Evolutionary conservation across 64 coral and sea anemone species (phyloP).

Genomic region (Orbicella faveolata): DNA sequence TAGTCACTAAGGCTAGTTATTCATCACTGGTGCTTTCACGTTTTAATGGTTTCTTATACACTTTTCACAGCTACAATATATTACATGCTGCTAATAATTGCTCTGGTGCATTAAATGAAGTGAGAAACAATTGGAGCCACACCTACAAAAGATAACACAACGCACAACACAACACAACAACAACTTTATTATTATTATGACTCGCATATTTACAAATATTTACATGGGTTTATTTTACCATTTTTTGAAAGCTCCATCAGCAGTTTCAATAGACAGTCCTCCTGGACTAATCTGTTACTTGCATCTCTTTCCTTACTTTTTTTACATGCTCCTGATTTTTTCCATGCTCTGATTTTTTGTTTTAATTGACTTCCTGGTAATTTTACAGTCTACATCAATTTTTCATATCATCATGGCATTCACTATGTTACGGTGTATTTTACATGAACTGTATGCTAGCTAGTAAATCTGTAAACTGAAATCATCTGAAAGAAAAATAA

Average conservation of each 20-base stretch:
- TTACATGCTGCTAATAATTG: neutral
- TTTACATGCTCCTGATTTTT: neutral
- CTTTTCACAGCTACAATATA: conserved; percentile 12
- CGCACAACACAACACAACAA: no score
- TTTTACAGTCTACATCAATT: conserved; percentile 22
- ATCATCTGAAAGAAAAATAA: neutral
- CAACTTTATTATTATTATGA: no score
- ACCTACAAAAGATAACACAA: neutral
- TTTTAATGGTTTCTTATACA: conserved; percentile 8
- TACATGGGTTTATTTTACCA: neutral
- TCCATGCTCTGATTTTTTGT: neutral
- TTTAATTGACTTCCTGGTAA: neutral
- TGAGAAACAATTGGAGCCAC: conserved; percentile 4
- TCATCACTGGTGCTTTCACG: conserved; percentile 3
- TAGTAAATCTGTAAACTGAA: neutral
- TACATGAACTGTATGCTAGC: conserved; percentile 1
- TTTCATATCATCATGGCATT: conserved; percentile 3
- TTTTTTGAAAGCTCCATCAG: conserved; percentile 13
- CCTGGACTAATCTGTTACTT: conserved; percentile 2
- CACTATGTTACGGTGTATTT: conserved; percentile 4
- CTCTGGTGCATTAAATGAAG: neutral
- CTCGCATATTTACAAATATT: no score
- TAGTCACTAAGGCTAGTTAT: conserved; percentile 9
- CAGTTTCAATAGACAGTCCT: conserved; percentile 9
- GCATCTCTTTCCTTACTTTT: neutral